A percentile compares a stretch with the other conserved stretches of the same genome.
Conservation (phyloP, 2,113 vertebrate genomes). For the Chaetodon auriga region DNA sequence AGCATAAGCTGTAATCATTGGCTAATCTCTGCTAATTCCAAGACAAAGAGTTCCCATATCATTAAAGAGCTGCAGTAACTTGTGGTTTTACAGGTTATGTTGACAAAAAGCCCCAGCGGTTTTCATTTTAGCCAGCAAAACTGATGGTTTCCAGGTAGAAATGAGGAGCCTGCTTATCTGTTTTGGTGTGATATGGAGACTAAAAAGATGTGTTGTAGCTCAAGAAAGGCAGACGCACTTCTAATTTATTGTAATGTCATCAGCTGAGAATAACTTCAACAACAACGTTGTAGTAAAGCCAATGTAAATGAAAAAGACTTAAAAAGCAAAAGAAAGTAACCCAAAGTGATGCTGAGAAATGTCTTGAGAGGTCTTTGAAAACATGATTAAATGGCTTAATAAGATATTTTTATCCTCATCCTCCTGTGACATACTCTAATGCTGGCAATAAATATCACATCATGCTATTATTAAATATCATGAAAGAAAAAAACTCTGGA, state of each 20-base stretch:
- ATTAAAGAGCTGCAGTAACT: not conserved
- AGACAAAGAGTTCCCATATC: not conserved
- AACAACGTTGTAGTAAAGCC: too few relatives aligned
- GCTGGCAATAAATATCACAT: slow-evolving; percentile 1
- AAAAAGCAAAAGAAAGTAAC: not conserved
- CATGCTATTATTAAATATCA: slow-evolving; percentile 17
- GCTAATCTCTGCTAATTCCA: not conserved
- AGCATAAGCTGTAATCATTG: not conserved
- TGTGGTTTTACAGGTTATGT: not conserved
- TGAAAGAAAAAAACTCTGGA: not conserved
- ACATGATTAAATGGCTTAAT: not conserved
- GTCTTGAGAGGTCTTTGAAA: slow-evolving; percentile 16
- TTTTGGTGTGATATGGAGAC: not conserved
- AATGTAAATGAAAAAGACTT: not conserved
- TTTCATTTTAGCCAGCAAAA: not conserved
- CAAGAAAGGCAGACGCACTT: not conserved
- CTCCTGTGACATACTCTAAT: not conserved
- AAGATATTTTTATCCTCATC: slow-evolving; percentile 1
- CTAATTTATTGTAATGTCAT: not conserved
- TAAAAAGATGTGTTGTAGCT: not conserved
- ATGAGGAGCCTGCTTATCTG: not conserved
- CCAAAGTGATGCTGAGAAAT: not conserved
- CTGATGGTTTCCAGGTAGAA: not conserved
- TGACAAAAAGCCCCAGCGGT: not conserved
- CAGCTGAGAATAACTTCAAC: not conserved